A percentile compares a stretch with the other conserved stretches of the same genome.
phyloP scores from a whole-genome alignment of 2,113 vertebrate species.

The Tragelaphus scriptus region DNA sequence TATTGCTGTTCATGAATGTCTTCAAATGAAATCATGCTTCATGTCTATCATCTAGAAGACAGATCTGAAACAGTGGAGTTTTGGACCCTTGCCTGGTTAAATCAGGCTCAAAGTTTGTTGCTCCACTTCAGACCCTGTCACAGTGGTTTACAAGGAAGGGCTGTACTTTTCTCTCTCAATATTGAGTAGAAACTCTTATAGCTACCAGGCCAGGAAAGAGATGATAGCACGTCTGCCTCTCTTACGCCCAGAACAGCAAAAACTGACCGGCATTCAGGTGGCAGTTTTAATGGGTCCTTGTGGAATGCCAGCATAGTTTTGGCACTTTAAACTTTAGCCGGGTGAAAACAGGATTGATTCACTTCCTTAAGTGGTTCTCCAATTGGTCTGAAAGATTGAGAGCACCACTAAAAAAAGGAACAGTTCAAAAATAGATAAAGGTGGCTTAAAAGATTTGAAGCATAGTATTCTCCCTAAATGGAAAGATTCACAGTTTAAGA shows the following conservation, averaged over 20 bases:
- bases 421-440: constrained; percentile 20
- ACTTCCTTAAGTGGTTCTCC: not conserved
- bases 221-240: not conserved
- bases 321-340: not conserved
- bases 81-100: not conserved
- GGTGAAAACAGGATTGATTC: not conserved
- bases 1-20: not conserved
- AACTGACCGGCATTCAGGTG: not conserved
- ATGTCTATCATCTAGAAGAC: not conserved
- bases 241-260: not conserved
- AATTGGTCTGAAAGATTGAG: not conserved
- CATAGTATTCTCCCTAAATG: not conserved
- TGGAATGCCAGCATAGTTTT: not conserved
- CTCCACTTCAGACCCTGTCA: not conserved
- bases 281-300: not conserved
- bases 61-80: not conserved
- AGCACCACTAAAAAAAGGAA: not conserved
- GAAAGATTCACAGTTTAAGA: constrained; percentile 19
- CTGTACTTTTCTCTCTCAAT: not conserved
- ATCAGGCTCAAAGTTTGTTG: not conserved
- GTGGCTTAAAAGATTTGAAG: constrained; percentile 25
- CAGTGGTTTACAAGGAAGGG: not conserved
- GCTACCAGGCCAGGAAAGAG: not conserved
- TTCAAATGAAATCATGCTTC: not conserved
- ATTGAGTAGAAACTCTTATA: not conserved